phyloP scores from a whole-genome alignment of 2,113 vertebrate species.

The Corythaeola cristata region DNA sequence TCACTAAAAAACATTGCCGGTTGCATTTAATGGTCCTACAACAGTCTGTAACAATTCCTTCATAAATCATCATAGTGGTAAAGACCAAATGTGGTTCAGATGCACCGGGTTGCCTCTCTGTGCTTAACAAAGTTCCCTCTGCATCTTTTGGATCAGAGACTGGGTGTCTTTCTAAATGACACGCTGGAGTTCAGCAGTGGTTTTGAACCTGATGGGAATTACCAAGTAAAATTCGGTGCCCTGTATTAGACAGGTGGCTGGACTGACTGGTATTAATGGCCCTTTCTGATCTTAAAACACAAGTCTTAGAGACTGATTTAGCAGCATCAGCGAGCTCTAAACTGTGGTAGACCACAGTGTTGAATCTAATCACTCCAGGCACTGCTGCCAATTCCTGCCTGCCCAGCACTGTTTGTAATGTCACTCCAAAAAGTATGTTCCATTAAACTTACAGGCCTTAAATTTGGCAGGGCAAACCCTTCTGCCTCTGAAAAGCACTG shows the following conservation, averaged over 20 bases:
- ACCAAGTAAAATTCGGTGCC: neutral
- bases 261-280: neutral
- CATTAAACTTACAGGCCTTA: constrained; percentile 17
- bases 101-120: neutral
- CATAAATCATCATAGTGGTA: neutral
- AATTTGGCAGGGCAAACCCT: constrained; percentile 37
- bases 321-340: neutral
- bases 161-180: neutral
- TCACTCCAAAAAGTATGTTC: constrained; percentile 39
- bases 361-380: constrained; percentile 12
- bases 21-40: neutral
- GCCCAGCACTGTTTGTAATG: neutral
- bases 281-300: constrained; percentile 27
- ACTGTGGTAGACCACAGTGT: neutral
- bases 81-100: neutral
- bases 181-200: neutral
- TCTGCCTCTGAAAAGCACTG: constrained; percentile 39
- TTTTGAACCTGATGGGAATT: neutral
- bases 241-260: neutral
- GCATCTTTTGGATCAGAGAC: neutral
- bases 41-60: neutral
- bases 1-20: neutral
- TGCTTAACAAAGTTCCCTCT: neutral
- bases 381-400: neutral
- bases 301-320: neutral